These are phyloP conservation scores for Zosterops borbonicus DNA, from an alignment of 2,113 vertebrate species.

Conservation along the genomic window DNA sequence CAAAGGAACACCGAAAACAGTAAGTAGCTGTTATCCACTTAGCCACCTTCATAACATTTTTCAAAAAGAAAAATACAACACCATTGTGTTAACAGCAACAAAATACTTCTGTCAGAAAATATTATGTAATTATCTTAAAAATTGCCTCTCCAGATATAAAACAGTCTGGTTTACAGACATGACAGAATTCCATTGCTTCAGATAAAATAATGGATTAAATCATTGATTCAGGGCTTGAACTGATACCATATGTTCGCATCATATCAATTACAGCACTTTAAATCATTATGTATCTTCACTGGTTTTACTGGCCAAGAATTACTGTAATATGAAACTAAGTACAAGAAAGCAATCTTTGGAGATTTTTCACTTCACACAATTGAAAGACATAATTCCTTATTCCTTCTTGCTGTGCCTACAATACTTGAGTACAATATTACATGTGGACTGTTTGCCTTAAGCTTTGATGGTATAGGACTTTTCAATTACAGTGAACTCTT, in stretches of 20 bases:
- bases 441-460: conserved; percentile 38
- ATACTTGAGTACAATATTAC: background rate
- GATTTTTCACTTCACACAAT: background rate
- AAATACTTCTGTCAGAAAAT: background rate
- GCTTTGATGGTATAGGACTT: background rate
- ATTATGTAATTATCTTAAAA: background rate
- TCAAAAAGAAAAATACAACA: background rate
- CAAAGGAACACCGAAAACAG: background rate
- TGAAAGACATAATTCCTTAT: background rate
- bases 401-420: conserved; percentile 36
- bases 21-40: background rate
- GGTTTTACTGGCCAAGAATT: background rate
- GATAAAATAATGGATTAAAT: background rate
- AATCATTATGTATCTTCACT: background rate
- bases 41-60: background rate
- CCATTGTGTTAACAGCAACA: background rate
- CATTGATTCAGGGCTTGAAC: background rate
- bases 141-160: background rate
- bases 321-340: background rate
- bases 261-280: conserved; percentile 33
- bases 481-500: background rate
- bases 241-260: background rate
- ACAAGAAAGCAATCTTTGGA: background rate
- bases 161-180: background rate
- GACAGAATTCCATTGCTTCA: background rate